Base-by-base conservation (phyloP, 37 sponge, comb jelly and placozoan genomes). In the Cladorhizidae sp. region DNA sequence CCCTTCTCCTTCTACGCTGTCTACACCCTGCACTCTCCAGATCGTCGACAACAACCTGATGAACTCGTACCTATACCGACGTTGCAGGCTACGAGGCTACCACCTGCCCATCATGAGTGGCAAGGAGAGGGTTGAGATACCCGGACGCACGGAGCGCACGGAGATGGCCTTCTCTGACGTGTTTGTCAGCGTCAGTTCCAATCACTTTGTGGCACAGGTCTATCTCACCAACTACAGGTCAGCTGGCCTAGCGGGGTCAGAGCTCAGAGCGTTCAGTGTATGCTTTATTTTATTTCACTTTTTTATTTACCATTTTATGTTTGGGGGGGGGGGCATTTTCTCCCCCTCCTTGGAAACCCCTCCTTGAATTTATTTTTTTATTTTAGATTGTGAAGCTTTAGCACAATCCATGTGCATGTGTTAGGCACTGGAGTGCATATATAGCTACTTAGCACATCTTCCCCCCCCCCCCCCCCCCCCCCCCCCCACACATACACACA, bases 221-320 rank as follows among this genome's bases (percentile, higher is more conserved):
- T 87, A 68, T 38, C 73, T 95, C 40, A 95, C 96, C 12, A 89
- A 95, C 76, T 95, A 87, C 77, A 88, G 95, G 95, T 92, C 31
- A 67, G 68, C 51, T 12, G 58, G 2, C 5, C 11, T 28, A 6
- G 15, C 6, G 62, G 62, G 15, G 6, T 61, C 15, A 5, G 6
- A 28, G 62, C 5, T n/a, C 62, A 54, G 17, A 20, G 18, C 56
- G 18, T 54, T 54, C 18, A 20, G 17, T 18, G 18, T 14, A 20
- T 54, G 18, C 56, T 20, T 54, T 54, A 54, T 54, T 20, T 54
- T 54, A 20, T 54, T 54, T 20, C 18, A 54, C 56, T 20, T 20
- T 54, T 54, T 18, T 29, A 29, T 61, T 28, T 61, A 61, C 12
- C 7, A 28, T n/a, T 29, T 61, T 7, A 9, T 45, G 49, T 45